A percentile compares a stretch with the other conserved stretches of the same genome.
phyloP scores from a whole-genome alignment of 2,113 vertebrate genomes.

The Gallinago media region DNA sequence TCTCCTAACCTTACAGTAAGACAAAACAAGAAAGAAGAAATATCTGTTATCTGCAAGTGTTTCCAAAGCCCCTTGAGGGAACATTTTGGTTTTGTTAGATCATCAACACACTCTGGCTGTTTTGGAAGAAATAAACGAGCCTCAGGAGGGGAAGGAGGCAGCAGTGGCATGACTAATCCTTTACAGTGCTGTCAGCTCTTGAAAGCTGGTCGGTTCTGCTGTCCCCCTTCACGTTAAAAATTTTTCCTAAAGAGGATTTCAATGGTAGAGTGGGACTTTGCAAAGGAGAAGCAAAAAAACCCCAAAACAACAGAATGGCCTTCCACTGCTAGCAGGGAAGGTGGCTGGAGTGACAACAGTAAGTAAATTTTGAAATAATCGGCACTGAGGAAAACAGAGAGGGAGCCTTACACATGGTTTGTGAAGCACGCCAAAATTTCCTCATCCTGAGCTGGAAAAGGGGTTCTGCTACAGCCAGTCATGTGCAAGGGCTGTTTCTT shows the following conservation, averaged over 20 bases:
- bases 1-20: not conserved
- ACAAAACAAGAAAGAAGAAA: not conserved
- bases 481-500: slow-evolving; percentile 55
- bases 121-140: not conserved
- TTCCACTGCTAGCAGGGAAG: not conserved
- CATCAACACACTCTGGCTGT: not conserved
- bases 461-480: slow-evolving; percentile 72
- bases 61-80: not conserved
- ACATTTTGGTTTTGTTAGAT: not conserved
- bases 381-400: not conserved
- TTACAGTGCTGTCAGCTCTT: not conserved
- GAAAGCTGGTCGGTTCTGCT: not conserved
- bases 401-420: not conserved
- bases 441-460: slow-evolving; percentile 77
- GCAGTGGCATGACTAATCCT: not conserved
- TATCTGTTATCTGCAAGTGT: not conserved
- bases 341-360: not conserved
- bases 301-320: not conserved
- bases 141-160: not conserved
- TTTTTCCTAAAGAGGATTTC: not conserved
- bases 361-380: slow-evolving; percentile 4
- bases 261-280: not conserved
- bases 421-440: not conserved
- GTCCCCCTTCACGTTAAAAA: not conserved
- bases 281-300: not conserved